phyloP scores from a whole-genome alignment of 1,140 invertebrate genomes.

The Oscheius sp. region DNA sequence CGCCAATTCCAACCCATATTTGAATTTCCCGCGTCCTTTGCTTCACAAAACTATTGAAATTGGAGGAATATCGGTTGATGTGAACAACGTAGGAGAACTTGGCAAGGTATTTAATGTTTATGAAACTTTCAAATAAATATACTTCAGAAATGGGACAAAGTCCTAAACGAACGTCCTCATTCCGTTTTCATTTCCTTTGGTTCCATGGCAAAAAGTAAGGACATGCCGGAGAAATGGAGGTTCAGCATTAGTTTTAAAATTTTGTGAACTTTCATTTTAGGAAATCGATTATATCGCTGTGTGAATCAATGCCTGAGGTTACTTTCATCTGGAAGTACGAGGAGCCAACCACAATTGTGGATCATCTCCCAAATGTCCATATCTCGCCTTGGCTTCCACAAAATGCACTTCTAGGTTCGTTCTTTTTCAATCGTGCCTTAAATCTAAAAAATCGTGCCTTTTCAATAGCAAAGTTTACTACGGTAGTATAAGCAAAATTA shows the following conservation, averaged over 20 bases:
- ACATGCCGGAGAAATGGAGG: slow-evolving; percentile 38
- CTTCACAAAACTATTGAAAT: slow-evolving; percentile 30
- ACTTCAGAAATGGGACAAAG: slow-evolving; percentile 29
- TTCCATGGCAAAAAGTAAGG: slow-evolving; percentile 28
- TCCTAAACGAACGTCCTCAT: slow-evolving; percentile 14
- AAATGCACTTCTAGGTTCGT: slow-evolving; percentile 38
- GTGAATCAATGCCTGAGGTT: slow-evolving; percentile 24
- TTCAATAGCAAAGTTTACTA: not conserved
- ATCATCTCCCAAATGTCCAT: slow-evolving; percentile 29
- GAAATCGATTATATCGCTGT: slow-evolving; percentile 4
- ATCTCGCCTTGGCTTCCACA: slow-evolving; percentile 39
- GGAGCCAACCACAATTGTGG: slow-evolving; percentile 28
- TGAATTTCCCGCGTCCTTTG: slow-evolving; percentile 25
- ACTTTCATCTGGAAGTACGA: slow-evolving; percentile 48
- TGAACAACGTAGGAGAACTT: not conserved
- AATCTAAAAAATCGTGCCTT: not conserved
- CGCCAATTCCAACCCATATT: slow-evolving; percentile 19
- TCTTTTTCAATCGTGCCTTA: no score
- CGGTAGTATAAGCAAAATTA: no score
- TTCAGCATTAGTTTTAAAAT: no score
- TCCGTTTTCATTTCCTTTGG: slow-evolving; percentile 42
- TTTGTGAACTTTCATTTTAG: slow-evolving; percentile 8
- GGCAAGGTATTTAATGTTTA: not conserved
- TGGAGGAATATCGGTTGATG: slow-evolving; percentile 22
- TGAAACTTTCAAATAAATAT: not conserved